These are phyloP conservation scores for Neogale vison DNA, from an alignment of 2,113 vertebrate genomes.

Conservation along the genomic window DNA sequence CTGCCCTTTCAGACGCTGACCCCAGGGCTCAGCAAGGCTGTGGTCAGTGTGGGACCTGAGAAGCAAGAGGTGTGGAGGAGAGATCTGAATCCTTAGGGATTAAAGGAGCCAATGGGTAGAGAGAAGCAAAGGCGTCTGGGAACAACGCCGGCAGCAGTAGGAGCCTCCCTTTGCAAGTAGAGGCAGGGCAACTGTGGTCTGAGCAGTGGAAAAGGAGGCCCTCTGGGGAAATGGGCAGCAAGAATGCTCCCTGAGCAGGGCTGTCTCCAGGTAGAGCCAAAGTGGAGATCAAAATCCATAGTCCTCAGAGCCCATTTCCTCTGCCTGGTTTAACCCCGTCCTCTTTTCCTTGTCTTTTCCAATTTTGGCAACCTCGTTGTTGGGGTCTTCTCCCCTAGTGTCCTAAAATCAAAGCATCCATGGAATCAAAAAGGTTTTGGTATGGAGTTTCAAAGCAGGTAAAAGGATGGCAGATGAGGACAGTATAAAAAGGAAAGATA, in stretches of 20 bases:
- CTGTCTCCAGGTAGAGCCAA: not conserved
- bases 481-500: not conserved
- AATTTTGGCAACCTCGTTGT: not conserved
- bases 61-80: not conserved
- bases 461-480: not conserved
- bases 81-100: not conserved
- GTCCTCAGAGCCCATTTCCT: not conserved
- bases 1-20: not conserved
- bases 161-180: not conserved
- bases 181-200: not conserved
- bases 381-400: not conserved
- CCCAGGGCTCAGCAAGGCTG: not conserved
- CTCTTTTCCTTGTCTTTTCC: not conserved
- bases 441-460: not conserved
- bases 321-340: not conserved
- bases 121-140: not conserved
- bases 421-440: not conserved
- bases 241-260: not conserved
- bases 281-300: not conserved
- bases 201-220: not conserved
- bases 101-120: not conserved
- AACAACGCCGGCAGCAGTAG: fast-evolving
- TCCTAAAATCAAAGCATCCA: not conserved
- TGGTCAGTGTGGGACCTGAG: not conserved
- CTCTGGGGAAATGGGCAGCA: too few relatives aligned